phyloP scores from a whole-genome alignment of 2,888 invertebrate species.

The Phalera bucephala region DNA sequence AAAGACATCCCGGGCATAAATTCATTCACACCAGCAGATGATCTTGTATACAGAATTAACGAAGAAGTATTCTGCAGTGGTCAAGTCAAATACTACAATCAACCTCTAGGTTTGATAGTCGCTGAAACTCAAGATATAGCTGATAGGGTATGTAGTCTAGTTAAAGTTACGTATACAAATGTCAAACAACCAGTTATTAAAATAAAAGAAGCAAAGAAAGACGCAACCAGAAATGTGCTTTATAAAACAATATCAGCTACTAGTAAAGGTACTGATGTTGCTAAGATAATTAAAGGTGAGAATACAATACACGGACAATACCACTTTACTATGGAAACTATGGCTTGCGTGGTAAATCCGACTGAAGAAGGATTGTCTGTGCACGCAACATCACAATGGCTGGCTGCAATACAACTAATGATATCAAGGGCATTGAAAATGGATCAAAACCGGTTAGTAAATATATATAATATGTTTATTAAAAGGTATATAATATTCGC shows the following conservation, averaged over 20 bases:
- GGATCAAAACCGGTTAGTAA: conserved; percentile 74
- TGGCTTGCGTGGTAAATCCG: conserved; percentile 82
- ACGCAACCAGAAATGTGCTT: conserved; percentile 32
- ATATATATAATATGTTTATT: too few species aligned
- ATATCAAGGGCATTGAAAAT: conserved; percentile 76
- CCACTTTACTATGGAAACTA: conserved; percentile 87
- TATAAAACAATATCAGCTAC: conserved; percentile 28
- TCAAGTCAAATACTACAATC: conserved; percentile 83
- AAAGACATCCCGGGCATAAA: conserved; percentile 87
- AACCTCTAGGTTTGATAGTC: conserved; percentile 86
- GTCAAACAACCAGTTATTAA: conserved; percentile 48
- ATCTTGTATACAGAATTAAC: conserved; percentile 16
- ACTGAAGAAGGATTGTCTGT: conserved; percentile 86
- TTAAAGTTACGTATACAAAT: conserved; percentile 76
- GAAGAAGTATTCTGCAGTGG: conserved; percentile 78
- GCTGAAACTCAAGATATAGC: conserved; percentile 80
- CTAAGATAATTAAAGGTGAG: conserved; percentile 46
- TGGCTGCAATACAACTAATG: conserved; percentile 75
- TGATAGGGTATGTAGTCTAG: conserved; percentile 73
- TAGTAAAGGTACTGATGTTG: conserved; percentile 34
- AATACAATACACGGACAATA: conserved; percentile 78
- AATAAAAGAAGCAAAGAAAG: conserved; percentile 39
- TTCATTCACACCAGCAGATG: conserved; percentile 56
- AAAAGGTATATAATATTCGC: too few species aligned
- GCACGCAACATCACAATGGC: conserved; percentile 80